Conservation (phyloP, 2,888 invertebrate species). For the Chaitophorus viminalis region DNA sequence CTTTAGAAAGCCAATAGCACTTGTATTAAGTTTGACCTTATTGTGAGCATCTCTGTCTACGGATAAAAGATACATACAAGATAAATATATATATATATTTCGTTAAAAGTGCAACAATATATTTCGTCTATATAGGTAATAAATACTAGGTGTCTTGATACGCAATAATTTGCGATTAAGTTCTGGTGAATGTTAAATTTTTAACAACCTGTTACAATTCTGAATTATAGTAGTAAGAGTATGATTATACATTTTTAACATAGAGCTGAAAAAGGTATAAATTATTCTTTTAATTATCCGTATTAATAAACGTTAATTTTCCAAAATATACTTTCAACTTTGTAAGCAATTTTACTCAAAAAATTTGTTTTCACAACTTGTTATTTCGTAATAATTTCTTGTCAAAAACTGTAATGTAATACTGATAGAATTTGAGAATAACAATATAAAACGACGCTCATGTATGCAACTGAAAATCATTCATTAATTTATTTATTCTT, state of each 20-base stretch:
- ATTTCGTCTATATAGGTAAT: not conserved
- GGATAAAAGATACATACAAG: not conserved
- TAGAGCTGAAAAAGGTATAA: not conserved
- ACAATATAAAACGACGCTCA: too few relatives aligned
- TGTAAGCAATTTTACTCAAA: not conserved
- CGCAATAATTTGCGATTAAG: too few relatives aligned
- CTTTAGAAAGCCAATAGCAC: not conserved
- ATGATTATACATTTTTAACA: too few relatives aligned
- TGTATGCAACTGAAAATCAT: too few relatives aligned
- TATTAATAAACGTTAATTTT: not conserved
- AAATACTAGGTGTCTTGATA: too few relatives aligned
- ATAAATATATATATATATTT: not conserved
- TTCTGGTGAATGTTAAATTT: too few relatives aligned
- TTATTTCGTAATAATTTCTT: not conserved
- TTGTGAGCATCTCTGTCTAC: not conserved
- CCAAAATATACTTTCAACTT: not conserved
- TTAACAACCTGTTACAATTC: too few relatives aligned
- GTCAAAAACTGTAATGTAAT: too few relatives aligned
- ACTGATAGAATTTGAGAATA: too few relatives aligned
- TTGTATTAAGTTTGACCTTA: slow-evolving; percentile 4
- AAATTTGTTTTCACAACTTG: not conserved
- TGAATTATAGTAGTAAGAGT: too few relatives aligned
- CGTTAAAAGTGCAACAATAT: not conserved
- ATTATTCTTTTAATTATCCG: not conserved
- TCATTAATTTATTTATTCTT: too few relatives aligned